These are phyloP conservation scores for Gallinago stenura DNA, from an alignment of 2,797 vertebrate species.

Conservation along the genomic window DNA sequence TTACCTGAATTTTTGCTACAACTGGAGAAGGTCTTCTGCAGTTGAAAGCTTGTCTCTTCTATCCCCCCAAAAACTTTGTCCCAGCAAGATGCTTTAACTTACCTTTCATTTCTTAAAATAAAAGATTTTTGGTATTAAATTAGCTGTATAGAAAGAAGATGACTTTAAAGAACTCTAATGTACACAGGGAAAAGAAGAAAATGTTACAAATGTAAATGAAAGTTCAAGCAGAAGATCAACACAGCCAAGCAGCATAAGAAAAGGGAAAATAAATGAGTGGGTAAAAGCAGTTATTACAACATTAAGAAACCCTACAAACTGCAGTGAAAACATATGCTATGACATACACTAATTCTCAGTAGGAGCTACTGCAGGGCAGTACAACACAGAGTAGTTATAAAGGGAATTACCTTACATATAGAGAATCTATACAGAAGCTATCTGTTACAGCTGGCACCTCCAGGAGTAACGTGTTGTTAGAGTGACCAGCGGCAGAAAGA, in stretches of 20 bases:
- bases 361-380: constrained; percentile 16
- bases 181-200: not conserved
- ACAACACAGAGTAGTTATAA: constrained; percentile 60
- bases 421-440: constrained; percentile 72
- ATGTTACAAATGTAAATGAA: not conserved
- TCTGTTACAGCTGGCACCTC: constrained; percentile 70
- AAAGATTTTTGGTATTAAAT: not conserved
- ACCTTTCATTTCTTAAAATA: not conserved
- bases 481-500: constrained; percentile 68
- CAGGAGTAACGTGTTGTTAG: constrained; percentile 68
- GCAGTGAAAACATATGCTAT: not conserved
- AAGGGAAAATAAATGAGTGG: not conserved
- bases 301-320: not conserved
- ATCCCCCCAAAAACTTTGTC: not conserved
- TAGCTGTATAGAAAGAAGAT: not conserved
- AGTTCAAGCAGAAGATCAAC: not conserved
- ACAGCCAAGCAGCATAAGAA: not conserved
- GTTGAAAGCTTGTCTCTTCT: not conserved
- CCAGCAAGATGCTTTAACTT: not conserved
- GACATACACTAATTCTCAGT: not conserved
- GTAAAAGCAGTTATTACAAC: not conserved
- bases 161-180: not conserved
- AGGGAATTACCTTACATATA: constrained; percentile 69
- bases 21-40: not conserved
- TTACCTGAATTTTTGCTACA: not conserved